phyloP scores from a whole-genome alignment of 2,113 vertebrate species.

The Nyctibius bracteatus region DNA sequence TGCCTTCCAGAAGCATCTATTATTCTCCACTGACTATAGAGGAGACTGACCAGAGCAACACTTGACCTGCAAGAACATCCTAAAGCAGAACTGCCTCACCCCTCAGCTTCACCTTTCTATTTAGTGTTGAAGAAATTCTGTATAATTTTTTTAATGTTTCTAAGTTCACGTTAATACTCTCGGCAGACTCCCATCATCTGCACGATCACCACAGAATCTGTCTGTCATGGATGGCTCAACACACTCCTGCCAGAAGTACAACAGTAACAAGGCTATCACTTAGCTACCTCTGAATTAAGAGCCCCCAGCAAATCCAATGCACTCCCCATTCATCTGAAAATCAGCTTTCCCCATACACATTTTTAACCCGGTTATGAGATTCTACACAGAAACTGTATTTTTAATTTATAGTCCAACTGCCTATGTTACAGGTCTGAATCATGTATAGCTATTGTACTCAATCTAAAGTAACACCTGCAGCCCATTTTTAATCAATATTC shows the following conservation, averaged over 20 bases:
- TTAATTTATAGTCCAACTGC: background rate
- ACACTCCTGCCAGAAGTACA: background rate
- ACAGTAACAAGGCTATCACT: background rate
- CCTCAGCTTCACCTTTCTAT: background rate
- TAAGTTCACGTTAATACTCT: background rate
- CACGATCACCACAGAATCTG: background rate
- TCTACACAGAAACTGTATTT: background rate
- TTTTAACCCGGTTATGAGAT: background rate
- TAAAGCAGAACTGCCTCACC: background rate
- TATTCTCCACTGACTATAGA: background rate
- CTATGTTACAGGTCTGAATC: background rate
- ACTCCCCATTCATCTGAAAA: background rate
- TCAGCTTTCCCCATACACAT: background rate
- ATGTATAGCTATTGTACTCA: background rate
- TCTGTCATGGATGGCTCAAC: rapidly evolving
- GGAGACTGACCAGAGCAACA: background rate
- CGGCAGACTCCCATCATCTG: background rate
- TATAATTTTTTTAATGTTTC: background rate
- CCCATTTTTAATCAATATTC: background rate
- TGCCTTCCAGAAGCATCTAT: background rate
- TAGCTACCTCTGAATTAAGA: background rate
- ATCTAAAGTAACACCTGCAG: background rate
- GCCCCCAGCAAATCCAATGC: background rate
- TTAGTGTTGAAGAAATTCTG: background rate
- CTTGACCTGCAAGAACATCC: background rate